Conservation (phyloP, 2,888 invertebrate species). For the Melieria picta region DNA sequence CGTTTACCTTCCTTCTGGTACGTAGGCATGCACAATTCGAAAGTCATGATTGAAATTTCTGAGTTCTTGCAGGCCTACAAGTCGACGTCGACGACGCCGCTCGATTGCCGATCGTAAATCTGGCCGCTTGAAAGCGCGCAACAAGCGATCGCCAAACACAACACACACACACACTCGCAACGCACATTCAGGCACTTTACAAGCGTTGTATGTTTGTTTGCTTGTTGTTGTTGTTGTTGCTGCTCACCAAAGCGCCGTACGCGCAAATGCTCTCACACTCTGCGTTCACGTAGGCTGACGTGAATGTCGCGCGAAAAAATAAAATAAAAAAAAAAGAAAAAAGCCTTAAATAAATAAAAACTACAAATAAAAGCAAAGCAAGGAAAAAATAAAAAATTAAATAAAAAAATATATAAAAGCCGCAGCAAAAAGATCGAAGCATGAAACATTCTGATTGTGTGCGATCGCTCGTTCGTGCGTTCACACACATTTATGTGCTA, state of each 20-base stretch:
- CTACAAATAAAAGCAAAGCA: neutral
- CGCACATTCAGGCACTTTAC: too few relatives aligned
- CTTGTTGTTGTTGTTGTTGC: too few relatives aligned
- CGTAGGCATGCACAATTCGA: slow-evolving; percentile 5
- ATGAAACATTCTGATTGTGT: slow-evolving; percentile 64
- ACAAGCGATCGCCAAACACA: slow-evolving; percentile 10
- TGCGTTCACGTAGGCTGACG: too few relatives aligned
- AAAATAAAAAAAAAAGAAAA: neutral
- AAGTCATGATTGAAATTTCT: slow-evolving; percentile 23
- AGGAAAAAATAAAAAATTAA: slow-evolving; percentile 7
- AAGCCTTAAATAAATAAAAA: slow-evolving; percentile 10
- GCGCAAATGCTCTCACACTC: too few relatives aligned
- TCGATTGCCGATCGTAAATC: neutral
- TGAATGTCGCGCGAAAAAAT: neutral
- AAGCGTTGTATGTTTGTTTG: too few relatives aligned
- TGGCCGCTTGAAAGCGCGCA: slow-evolving; percentile 1
- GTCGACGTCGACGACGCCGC: neutral
- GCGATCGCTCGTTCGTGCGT: slow-evolving; percentile 9
- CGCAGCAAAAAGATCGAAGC: slow-evolving; percentile 55
- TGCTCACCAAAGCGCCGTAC: too few relatives aligned
- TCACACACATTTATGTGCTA: slow-evolving; percentile 3
- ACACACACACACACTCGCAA: neutral
- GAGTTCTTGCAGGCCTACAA: slow-evolving; percentile 22
- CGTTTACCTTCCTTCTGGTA: neutral
- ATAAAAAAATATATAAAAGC: slow-evolving; percentile 26